Evolutionary conservation across 1,140 invertebrate species (phyloP).

Genomic region (Conus betulinus): DNA sequence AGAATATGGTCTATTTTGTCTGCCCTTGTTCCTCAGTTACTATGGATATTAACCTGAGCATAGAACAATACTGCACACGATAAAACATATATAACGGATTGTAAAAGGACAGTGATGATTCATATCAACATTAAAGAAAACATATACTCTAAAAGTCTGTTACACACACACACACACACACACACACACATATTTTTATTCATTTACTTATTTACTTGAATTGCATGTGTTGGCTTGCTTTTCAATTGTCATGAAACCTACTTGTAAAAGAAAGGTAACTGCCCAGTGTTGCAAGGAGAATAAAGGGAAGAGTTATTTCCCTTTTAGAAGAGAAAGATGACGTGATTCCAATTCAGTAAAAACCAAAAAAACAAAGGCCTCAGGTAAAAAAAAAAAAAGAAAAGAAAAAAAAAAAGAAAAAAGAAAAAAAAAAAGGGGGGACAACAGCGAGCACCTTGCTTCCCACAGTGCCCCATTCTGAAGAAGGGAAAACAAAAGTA

Average conservation of each 20-base stretch:
- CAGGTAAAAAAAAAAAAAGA: no score
- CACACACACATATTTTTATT: no score
- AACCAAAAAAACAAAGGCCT: not conserved
- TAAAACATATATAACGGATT: no score
- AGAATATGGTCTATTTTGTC: no score
- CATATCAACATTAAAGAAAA: no score
- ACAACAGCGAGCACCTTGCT: not conserved
- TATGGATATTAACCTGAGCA: not conserved
- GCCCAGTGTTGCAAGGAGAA: not conserved
- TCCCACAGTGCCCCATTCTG: not conserved
- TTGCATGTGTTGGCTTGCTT: no score
- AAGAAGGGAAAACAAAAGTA: constrained; percentile 9
- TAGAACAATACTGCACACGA: not conserved
- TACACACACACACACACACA: no score
- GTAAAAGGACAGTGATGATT: no score
- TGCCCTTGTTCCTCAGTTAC: not conserved
- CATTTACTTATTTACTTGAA: no score
- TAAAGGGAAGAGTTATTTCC: not conserved
- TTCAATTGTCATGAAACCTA: not conserved
- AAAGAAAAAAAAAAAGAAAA: no score
- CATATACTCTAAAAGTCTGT: no score
- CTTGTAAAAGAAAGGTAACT: not conserved
- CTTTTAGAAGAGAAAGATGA: not conserved
- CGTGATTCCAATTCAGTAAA: not conserved
- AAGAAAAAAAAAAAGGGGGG: no score